These are phyloP conservation scores for Addax nasomaculatus DNA, from an alignment of 2,113 vertebrate species.

Conservation along the genomic window DNA sequence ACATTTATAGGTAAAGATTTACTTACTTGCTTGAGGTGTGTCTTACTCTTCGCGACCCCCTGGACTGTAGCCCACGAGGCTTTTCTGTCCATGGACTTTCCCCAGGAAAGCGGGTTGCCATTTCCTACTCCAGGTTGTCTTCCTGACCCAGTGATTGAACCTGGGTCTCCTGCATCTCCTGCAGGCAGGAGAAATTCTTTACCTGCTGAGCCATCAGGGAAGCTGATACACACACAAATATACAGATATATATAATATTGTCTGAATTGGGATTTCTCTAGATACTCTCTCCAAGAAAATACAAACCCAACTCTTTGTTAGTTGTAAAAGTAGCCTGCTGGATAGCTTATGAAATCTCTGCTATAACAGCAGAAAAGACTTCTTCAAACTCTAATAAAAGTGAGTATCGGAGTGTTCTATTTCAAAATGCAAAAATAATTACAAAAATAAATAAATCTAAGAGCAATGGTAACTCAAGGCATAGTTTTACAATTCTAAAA, in stretches of 20 bases:
- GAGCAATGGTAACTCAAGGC: background rate
- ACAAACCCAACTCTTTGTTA: background rate
- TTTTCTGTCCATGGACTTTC: background rate
- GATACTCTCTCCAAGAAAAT: background rate
- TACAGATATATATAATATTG: background rate
- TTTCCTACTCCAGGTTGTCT: background rate
- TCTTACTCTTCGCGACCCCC: background rate
- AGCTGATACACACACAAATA: background rate
- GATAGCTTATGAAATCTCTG: background rate
- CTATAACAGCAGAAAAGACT: background rate
- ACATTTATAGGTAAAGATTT: background rate
- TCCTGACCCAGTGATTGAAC: background rate
- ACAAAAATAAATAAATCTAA: background rate
- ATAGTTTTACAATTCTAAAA: background rate
- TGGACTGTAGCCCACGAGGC: background rate
- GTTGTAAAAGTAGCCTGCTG: background rate
- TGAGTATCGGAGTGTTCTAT: background rate
- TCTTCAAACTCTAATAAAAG: background rate
- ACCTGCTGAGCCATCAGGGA: background rate
- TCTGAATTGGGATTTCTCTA: background rate
- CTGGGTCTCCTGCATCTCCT: background rate
- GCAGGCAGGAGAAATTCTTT: background rate
- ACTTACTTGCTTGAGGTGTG: background rate
- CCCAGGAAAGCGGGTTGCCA: background rate
- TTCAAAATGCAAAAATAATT: background rate